Conservation (phyloP, 1,140 invertebrate genomes). For the Trachelipus rathkii region DNA sequence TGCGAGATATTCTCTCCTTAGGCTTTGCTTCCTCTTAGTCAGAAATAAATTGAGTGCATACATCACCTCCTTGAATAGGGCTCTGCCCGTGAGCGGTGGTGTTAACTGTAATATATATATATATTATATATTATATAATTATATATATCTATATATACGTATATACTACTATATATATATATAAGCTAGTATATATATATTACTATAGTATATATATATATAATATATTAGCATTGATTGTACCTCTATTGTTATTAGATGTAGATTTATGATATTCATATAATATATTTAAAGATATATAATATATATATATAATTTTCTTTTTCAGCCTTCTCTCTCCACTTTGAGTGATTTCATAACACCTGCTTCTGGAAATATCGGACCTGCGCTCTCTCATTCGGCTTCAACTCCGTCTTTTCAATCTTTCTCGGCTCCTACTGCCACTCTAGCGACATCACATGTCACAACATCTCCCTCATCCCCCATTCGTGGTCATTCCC, state of each 20-base stretch:
- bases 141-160: too few relatives aligned
- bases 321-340: constrained; percentile 31
- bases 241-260: background rate
- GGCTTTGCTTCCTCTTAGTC: too few relatives aligned
- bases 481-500: constrained; percentile 32
- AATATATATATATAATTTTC: background rate
- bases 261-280: background rate
- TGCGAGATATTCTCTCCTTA: too few relatives aligned
- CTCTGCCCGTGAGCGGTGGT: too few relatives aligned
- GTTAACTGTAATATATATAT: too few relatives aligned
- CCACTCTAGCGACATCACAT: constrained; percentile 26
- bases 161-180: too few relatives aligned
- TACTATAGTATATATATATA: background rate
- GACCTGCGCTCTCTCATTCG: constrained; percentile 36
- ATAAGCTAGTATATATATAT: too few relatives aligned
- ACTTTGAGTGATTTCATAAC: constrained; percentile 32
- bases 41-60: too few relatives aligned
- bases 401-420: constrained; percentile 45
- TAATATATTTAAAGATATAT: background rate
- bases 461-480: constrained; percentile 33
- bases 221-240: too few relatives aligned
- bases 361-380: constrained; percentile 22
- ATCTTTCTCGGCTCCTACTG: constrained; percentile 35
- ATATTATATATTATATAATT: too few relatives aligned
- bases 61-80: too few relatives aligned